Evolutionary conservation across 2,113 vertebrate genomes (phyloP), one percentile per base, ranked within the genome.

Genomic region (Galeopterus variegatus): DNA sequence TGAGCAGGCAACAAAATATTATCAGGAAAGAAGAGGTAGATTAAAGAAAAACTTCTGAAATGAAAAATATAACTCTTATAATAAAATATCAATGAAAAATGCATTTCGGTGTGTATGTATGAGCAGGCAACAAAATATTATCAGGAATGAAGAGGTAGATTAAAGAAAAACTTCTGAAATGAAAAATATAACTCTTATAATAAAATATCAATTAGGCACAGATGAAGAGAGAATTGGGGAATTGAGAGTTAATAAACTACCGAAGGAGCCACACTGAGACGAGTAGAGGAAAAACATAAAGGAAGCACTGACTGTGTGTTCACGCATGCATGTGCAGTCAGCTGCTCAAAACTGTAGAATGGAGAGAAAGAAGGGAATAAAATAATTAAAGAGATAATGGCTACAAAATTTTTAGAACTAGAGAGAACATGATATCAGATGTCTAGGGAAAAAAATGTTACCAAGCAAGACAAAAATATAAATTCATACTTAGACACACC

Each of bases 151-250:
- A 94, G 4, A 87, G 33, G 62, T 33, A 26, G 7, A 31, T 54
- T 26, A 23, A 15, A n/a, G n/a, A 90, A 28, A 10, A 23, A 58
- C 56, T 65, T 62, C 79, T 76, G 3, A 69, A 94, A 69, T 65
- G 10, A 92, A 87, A 62, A 60, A n/a, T n/a, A 5, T 31, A 62
- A 76, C 69, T 52, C 50, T 62, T 62, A 36, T 64, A 65, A 76
- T 65, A 92, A 86, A 95, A 75, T 87, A 50, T 64, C 33, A 91
- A 1, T 90, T 65, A 81, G 65, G 31, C 10, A 50, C 48, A 90
- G 24, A 79, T 41, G 33, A 72, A 93, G 87, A 88, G 45, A 93
- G 18, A 85, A 72, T 28, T 72, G 41, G 33, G 18, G 8, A 83
- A 48, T 2, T 41, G 28, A n/a, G 48, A 56, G 33, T 83, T 76